Base-by-base conservation (phyloP, 2,797 vertebrate species). In the Epinephelus malabaricus region DNA sequence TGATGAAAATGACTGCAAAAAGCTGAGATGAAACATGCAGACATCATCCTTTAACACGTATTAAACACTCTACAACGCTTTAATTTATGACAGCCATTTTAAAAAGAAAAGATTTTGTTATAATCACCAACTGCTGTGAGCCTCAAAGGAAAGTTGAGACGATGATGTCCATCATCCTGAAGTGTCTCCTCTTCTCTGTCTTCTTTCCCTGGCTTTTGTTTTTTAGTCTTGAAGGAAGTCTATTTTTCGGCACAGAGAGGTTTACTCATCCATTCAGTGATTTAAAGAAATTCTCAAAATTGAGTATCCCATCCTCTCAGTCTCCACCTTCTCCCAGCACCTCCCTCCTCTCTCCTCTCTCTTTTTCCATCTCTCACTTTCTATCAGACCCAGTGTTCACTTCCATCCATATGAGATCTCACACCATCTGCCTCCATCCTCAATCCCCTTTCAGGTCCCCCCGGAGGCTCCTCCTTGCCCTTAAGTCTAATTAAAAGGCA, bases 401-500 rank as follows among this genome's bases (percentile, higher is more conserved):
- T 58, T 27, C 56, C 75, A 61, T 83, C 50, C 56, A 59, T 58
- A 4, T 1, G 59, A 77, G 43, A 75, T 78, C 69, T 82, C 79
- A 76, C 76, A 81, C 79, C 87, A 86, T 87, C 83, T 90, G 82
- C 47, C 79, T 76, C 87, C 60, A 87, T 89, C 74, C 76, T 66
- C 64, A 68, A 80, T 88, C 82, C 73, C 65, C 81, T 79, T 69
- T 77, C 76, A 86, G 76, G 76, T 83, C 80, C 50, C 80, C 84
- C 67, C 0, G 0, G 25, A 83, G 76, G 56, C 75, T 81, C 82
- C 13, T 6, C 71, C 83, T 79, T 75, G 60, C 63, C 79, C 78
- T 82, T 76, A 70, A 77, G 60, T 79, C 83, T 91, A 89, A 90
- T 92, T 91, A 91, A 73, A 90, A 91, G 90, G 86, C 88, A 82